Base-by-base conservation (phyloP, 2,797 vertebrate species). In the Simalia tracyae region DNA sequence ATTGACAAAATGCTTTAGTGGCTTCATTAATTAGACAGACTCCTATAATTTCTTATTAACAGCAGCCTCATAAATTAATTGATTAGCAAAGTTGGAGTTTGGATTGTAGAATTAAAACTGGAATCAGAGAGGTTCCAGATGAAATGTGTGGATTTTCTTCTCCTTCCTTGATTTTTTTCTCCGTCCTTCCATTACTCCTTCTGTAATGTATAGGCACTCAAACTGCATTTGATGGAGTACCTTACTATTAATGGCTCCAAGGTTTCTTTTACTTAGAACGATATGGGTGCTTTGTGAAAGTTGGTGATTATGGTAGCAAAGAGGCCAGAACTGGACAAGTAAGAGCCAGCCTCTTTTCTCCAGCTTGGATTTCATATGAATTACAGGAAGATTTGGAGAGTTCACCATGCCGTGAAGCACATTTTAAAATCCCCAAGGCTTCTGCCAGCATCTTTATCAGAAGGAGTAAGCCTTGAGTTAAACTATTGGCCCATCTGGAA, bases 1-100 rank as follows among this genome's bases (percentile, higher is more conserved):
- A 92, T 90, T 96, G 92, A 93, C 95, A 88, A 96, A 95, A 94
- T 92, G 68, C 87, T 96, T 95, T 92, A 95, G 95, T 95, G 94
- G 96, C 93, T 84, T 76, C 89, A 85, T 96, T 95, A 95, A 91
- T 96, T 88, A 92, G 94, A 87, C 91, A 66, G 95, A 94, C 95
- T 86, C 89, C 94, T 94, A 64, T 89, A 92, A 95, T 93, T 88
- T 66, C 88, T 93, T 90, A 63, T 72, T 95, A 92, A 93, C 90
- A 91, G 91, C 89, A 93, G 90, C 63, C 19, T 93, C 94, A 94
- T 57, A 84, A 63, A 84, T 94, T 94, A 90, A 92, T 93, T 93
- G 26, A 91, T 93, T 94, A 91, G 63, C 14, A 85, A 85, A 0
- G 9, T 84, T 8, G 86, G 57, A 64, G 59, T 87, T 89, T 60